Evolutionary conservation across 2,797 vertebrate species (phyloP), one percentile per base, ranked within the genome.

Genomic region (Galago senegalensis): DNA sequence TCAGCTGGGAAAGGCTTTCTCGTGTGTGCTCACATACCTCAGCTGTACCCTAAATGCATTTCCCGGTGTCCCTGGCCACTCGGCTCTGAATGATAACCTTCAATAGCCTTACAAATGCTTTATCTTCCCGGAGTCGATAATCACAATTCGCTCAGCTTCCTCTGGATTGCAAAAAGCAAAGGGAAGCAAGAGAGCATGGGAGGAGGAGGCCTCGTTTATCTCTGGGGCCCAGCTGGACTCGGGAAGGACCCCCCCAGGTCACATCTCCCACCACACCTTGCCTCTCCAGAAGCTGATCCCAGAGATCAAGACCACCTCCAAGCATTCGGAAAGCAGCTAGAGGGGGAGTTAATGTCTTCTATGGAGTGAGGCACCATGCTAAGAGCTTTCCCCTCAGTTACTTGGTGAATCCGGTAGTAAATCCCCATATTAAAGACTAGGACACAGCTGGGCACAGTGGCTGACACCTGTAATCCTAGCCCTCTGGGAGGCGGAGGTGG

Each of bases 1-100:
- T 76, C 29, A 93, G 79, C 92, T 90, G 86, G 80, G 84, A 97
- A 94, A 72, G 94, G n/a, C 76, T 73, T 90, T 76, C 86, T 93
- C 67, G 23, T 2, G 79, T 79, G 87, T 89, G n/a, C 72, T 43
- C 14, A 3, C 53, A 37, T 14, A 6, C 76, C 37, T 34, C 82
- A 31, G 40, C n/a, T 46, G 56, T 23, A 63, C 34, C 40, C 70
- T n/a, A 40, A 90, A 61, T n/a, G n/a, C 58, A 20, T 34, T 87
- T 95, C 93, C 94, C 34, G 4, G 21, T 58, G 70, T 77, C 72
- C 4, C 58, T 73, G 63, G 80, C 82, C 95, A 86, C 82, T 79
- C 43, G 29, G 61, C 67, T 79, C 87, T n/a, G 18, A 69, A 60
- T 12, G 89, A 96, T 94, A 94, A 95, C 95, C 95, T 96, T 77